Conservation (phyloP, 2,113 vertebrate species). For the Cyrtonyx montezumae region DNA sequence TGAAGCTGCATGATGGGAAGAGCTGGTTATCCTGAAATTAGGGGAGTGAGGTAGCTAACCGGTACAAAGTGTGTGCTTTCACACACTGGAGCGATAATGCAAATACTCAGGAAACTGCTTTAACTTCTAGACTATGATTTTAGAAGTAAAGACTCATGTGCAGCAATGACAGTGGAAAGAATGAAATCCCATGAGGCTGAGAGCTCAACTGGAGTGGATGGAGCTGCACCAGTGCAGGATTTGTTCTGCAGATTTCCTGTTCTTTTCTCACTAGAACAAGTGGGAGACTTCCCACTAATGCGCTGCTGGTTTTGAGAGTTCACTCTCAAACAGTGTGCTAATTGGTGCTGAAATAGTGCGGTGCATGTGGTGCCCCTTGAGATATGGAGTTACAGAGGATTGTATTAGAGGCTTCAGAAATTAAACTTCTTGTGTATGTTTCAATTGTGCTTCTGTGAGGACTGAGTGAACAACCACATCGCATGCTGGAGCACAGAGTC, state of each 20-base stretch:
- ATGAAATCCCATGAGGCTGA: neutral
- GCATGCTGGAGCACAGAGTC: neutral
- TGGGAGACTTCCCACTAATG: slow-evolving; percentile 45
- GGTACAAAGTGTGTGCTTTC: neutral
- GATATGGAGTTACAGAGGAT: neutral
- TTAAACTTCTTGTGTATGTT: neutral
- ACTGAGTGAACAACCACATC: neutral
- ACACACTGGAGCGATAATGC: neutral
- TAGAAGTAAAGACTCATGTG: neutral
- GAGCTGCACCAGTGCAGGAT: neutral
- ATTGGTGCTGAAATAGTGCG: neutral
- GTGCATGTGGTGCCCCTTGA: neutral
- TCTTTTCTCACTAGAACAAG: slow-evolving; percentile 48
- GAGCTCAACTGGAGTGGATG: neutral
- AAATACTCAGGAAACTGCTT: neutral
- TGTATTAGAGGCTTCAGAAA: neutral
- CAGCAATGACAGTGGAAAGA: neutral
- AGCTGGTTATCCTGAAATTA: slow-evolving; percentile 25
- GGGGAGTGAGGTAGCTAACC: neutral
- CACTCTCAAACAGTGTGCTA: neutral
- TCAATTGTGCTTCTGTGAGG: neutral
- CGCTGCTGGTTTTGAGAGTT: slow-evolving; percentile 4
- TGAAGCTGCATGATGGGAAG: slow-evolving; percentile 28
- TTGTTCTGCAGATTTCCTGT: slow-evolving; percentile 39
- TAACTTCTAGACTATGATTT: neutral